Percentiles rank a stretch among this genome's conserved stretches.
Conservation (phyloP, 2,888 invertebrate species). For the Eupithecia dodoneata region DNA sequence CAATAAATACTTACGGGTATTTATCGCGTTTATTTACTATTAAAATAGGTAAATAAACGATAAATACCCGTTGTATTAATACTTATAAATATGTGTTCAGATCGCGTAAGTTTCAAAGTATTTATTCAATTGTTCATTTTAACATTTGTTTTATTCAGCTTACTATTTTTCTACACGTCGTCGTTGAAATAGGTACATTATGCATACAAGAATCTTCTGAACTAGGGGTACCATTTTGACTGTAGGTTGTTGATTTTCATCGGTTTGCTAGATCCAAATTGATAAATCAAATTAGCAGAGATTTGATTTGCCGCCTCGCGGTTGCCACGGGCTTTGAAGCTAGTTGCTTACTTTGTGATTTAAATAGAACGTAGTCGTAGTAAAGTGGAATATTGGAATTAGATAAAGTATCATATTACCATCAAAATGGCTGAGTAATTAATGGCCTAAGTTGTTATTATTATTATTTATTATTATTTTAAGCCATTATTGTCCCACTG, state of each 20-base stretch:
- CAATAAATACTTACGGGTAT: too few species aligned
- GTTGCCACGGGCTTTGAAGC: background rate
- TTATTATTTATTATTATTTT: too few species aligned
- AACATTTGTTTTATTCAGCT: background rate
- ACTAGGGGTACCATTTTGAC: background rate
- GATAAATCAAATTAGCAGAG: background rate
- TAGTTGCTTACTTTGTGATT: background rate
- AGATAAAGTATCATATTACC: background rate
- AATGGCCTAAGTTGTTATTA: background rate
- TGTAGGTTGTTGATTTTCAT: background rate
- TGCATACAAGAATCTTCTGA: background rate
- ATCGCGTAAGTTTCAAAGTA: too few species aligned
- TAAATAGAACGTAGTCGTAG: background rate
- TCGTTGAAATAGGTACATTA: background rate
- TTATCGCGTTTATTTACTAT: too few species aligned
- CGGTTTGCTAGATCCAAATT: conserved; percentile 3
- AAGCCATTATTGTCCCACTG: too few species aligned
- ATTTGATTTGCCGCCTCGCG: conserved; percentile 1
- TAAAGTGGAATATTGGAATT: background rate
- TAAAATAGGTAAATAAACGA: too few species aligned
- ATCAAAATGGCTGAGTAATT: background rate
- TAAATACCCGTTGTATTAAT: too few species aligned
- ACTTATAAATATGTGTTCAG: too few species aligned
- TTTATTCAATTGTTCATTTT: background rate
- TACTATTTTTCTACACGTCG: background rate